Conservation (phyloP, 2,888 invertebrate genomes). For the Thecocarcelia acutangulata region DNA sequence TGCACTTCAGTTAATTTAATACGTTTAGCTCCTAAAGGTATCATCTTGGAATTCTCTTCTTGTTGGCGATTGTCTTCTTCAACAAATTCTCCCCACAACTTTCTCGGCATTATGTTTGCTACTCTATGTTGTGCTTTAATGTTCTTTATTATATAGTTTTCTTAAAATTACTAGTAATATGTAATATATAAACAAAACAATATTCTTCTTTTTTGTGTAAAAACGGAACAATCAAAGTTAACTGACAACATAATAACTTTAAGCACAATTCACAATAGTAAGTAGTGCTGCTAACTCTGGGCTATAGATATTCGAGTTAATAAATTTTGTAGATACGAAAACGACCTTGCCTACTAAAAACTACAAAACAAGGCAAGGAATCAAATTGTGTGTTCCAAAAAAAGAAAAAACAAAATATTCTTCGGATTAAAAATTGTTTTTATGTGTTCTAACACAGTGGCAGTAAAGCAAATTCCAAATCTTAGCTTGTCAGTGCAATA, state of each 20-base stretch:
- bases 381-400: too few relatives aligned
- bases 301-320: too few relatives aligned
- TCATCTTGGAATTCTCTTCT: slow-evolving; percentile 65
- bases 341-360: too few relatives aligned
- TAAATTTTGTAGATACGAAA: too few relatives aligned
- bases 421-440: too few relatives aligned
- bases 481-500: too few relatives aligned
- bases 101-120: slow-evolving; percentile 72
- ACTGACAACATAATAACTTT: background rate
- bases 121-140: too few relatives aligned
- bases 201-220: background rate
- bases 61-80: slow-evolving; percentile 57
- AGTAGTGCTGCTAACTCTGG: background rate
- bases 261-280: background rate
- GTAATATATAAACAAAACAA: slow-evolving; percentile 15
- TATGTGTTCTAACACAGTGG: too few relatives aligned
- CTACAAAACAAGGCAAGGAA: too few relatives aligned
- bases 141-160: background rate
- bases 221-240: background rate
- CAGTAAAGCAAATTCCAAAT: too few relatives aligned
- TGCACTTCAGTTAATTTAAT: slow-evolving; percentile 75
- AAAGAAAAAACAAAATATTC: too few relatives aligned
- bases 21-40: slow-evolving; percentile 73
- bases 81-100: slow-evolving; percentile 72
- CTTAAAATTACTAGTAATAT: background rate